These are phyloP conservation scores for Amphipyra tragopoginis DNA, from an alignment of 2,888 invertebrate species.

Conservation along the genomic window DNA sequence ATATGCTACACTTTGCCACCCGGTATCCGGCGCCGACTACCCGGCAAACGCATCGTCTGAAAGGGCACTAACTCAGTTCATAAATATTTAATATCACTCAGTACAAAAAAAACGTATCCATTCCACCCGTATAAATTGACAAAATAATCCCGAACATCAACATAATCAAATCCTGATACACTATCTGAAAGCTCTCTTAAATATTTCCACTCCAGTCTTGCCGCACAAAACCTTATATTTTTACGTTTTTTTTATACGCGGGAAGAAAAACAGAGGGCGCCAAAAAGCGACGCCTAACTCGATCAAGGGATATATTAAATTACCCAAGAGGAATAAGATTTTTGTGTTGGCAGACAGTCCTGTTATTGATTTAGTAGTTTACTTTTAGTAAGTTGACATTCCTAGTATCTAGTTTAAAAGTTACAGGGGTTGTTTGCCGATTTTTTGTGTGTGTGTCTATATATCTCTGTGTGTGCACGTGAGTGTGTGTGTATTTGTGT, in stretches of 20 bases:
- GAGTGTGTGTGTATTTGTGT: neutral
- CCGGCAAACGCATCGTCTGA: no score
- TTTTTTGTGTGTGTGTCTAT: neutral
- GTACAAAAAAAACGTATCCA: neutral
- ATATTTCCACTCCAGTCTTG: slow-evolving; percentile 31
- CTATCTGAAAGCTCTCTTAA: slow-evolving; percentile 31
- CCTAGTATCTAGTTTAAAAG: slow-evolving; percentile 33
- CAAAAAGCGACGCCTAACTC: slow-evolving; percentile 51
- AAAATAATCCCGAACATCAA: slow-evolving; percentile 10
- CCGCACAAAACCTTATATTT: slow-evolving; percentile 17
- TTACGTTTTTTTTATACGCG: slow-evolving; percentile 42
- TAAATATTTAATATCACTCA: no score
- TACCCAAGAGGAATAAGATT: slow-evolving; percentile 55
- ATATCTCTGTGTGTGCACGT: no score
- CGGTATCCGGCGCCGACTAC: no score
- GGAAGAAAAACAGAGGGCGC: slow-evolving; percentile 50
- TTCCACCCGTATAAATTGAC: slow-evolving; percentile 28
- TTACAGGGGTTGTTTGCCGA: slow-evolving; percentile 1
- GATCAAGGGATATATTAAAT: slow-evolving; percentile 58
- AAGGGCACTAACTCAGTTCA: no score
- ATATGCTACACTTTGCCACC: no score
- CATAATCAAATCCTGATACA: slow-evolving; percentile 25
- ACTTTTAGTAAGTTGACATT: slow-evolving; percentile 35
- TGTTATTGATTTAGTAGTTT: slow-evolving; percentile 60
- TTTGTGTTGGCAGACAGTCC: slow-evolving; percentile 47